Conservation (phyloP, 2,888 invertebrate genomes). For the Lymantria monacha region DNA sequence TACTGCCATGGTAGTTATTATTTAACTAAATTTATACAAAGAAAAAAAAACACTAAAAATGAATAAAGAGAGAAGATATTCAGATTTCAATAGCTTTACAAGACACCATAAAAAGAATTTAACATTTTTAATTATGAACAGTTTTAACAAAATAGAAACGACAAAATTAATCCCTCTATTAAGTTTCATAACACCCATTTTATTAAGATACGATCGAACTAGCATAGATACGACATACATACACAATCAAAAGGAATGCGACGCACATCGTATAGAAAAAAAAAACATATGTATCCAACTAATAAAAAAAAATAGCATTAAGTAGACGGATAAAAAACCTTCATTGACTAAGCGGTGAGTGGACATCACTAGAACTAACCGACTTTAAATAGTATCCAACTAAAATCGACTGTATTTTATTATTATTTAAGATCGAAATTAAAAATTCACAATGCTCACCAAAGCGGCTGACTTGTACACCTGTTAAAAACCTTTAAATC, state of each 20-base stretch:
- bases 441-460: slow-evolving; percentile 4
- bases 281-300: slow-evolving; percentile 64
- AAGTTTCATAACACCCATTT: slow-evolving; percentile 70
- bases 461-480: slow-evolving; percentile 52
- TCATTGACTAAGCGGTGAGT: slow-evolving; percentile 66
- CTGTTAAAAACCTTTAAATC: slow-evolving; percentile 70
- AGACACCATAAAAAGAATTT: slow-evolving; percentile 22
- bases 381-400: slow-evolving; percentile 6
- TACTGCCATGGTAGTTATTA: neutral
- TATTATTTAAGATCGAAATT: slow-evolving; percentile 12
- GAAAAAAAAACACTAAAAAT: slow-evolving; percentile 8
- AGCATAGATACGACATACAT: slow-evolving; percentile 33
- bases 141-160: slow-evolving; percentile 45
- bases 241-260: slow-evolving; percentile 70
- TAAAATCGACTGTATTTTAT: slow-evolving; percentile 14
- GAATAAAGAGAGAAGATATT: too few species aligned
- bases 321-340: slow-evolving; percentile 60
- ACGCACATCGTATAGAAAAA: slow-evolving; percentile 55
- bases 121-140: slow-evolving; percentile 57
- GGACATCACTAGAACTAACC: slow-evolving; percentile 32
- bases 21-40: neutral
- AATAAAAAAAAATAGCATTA: slow-evolving; percentile 78
- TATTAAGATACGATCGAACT: slow-evolving; percentile 67
- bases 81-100: slow-evolving; percentile 14
- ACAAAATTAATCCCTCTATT: slow-evolving; percentile 60